Evolutionary conservation across 1,140 invertebrate genomes (phyloP), one percentile per base, ranked within the genome.

Genomic region (Bombus pascuorum): DNA sequence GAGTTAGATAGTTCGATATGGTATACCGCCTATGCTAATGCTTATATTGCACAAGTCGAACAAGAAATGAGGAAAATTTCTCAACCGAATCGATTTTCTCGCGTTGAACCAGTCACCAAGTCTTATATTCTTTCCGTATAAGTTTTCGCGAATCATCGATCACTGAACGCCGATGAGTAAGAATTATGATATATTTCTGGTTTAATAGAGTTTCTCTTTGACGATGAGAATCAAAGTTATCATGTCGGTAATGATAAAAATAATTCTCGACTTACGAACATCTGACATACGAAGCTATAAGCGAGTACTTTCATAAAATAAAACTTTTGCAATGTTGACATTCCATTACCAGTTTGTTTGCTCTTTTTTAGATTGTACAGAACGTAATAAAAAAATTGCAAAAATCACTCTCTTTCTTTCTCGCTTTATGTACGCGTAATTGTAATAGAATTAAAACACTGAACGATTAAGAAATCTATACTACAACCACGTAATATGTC

Each of bases 321-420:
- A 78, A 90, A 87, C 80, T 25, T 59, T n/a, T 77, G 68, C 68
- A 44, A 81, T 68, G 80, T 87, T 86, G 89, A 90, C 86, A 90
- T 86, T 87, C 89, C 88, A 90, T 90, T 90, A 90, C 88, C 68
- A 85, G 89, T 90, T 90, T 39, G 57, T 34, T 39, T 44, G 28
- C n/a, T 44, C 4, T 44, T 77, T 77, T 79, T 70, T 53, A n/a
- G 62, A 89, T 76, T 39, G 71, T 77, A 65, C n/a, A 70, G 44
- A 88, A 62, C 74, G 75, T 57, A 80, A 90, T 42, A 86, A 53
- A 79, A 79, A 80, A 86, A 76, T 76, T 42, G 81, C 53, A 53
- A 37, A 68, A 85, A 37, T 83, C 68, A 85, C 47, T 82, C 42
- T 66, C 28, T 44, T 13, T 42, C 12, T 74, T 32, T 75, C 44